Conservation (phyloP, 2,113 vertebrate species). For the Semnornis frantzii region DNA sequence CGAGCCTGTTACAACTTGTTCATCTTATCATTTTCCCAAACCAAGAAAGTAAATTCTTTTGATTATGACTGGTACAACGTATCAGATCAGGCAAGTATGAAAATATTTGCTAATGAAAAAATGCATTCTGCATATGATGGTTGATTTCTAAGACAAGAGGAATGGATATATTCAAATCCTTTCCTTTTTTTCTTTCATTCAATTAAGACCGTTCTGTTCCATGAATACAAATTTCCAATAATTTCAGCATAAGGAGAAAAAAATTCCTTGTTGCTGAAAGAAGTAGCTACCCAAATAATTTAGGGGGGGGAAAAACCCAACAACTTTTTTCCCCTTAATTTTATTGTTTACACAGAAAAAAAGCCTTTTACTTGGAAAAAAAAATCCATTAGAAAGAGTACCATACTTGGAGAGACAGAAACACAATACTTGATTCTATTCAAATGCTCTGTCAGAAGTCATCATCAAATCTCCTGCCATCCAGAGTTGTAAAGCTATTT, state of each 20-base stretch:
- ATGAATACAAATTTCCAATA: neutral
- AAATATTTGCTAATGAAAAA: neutral
- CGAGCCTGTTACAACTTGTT: conserved; percentile 97
- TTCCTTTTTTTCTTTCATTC: neutral
- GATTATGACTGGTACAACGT: conserved; percentile 99
- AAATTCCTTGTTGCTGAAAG: neutral
- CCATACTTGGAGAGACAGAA: neutral
- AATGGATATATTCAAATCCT: neutral
- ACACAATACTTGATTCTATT: neutral
- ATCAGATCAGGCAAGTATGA: conserved; percentile 91
- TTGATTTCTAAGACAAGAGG: neutral
- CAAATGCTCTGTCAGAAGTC: neutral
- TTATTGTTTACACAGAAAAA: neutral
- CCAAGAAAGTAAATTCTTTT: conserved; percentile 88
- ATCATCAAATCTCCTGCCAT: neutral
- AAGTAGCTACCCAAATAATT: neutral
- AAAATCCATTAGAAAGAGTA: neutral
- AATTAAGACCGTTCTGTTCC: neutral
- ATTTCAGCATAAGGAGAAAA: neutral
- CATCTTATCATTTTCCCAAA: conserved; percentile 86
- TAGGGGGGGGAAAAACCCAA: too few relatives aligned
- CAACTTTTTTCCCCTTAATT: neutral
- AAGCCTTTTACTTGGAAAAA: too few relatives aligned
- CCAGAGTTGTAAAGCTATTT: neutral
- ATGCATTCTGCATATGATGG: neutral